Base-by-base conservation (phyloP, 2,113 vertebrate species). In the Odontesthes bonariensis region DNA sequence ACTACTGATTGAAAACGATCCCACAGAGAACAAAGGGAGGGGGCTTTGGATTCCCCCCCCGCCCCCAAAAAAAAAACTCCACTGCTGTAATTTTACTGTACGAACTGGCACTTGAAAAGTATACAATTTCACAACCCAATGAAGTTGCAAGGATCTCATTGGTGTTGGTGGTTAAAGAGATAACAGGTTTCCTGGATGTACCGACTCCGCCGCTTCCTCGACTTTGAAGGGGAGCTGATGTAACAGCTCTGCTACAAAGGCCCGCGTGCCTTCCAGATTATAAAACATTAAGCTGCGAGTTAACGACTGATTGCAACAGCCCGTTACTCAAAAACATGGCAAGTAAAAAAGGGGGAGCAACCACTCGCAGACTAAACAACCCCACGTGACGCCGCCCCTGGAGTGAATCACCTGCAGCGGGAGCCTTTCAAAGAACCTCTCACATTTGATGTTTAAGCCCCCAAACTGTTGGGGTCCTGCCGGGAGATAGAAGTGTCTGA, bases 301-400 rank as follows among this genome's bases (percentile, higher is more conserved):
- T 88, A 85, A 86, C 72, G 85, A 88, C 66, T 83, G 72, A 86
- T 85, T 85, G 83, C 85, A 86, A 77, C 85, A 78, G 78, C 80
- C 80, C 72, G 44, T 75, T 83, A 44, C 55, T 76, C 63, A 27
- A 75, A 85, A 85, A n/a, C n/a, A n/a, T n/a, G n/a, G n/a, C 79
- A 77, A 53, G 46, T 10, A 40, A 66, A 76, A 38, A 23, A 76
- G 19, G n/a, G 23, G 58, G 19, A 67, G 75, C 73, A 75, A 73
- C 66, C 52, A 27, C 66, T 61, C 6, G 13, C 64, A 79, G 82
- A 85, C 77, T 65, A 85, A 81, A 87, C 87, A 83, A 78, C 0
- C 2, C 54, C 88, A 83, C 58, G 23, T 56, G 69, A 49, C 75
- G 2, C 66, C 66, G 35, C 35, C 35, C 35, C 67, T 8, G 13